Base-by-base conservation (phyloP, 2,113 vertebrate species). In the Malurus melanocephalus region DNA sequence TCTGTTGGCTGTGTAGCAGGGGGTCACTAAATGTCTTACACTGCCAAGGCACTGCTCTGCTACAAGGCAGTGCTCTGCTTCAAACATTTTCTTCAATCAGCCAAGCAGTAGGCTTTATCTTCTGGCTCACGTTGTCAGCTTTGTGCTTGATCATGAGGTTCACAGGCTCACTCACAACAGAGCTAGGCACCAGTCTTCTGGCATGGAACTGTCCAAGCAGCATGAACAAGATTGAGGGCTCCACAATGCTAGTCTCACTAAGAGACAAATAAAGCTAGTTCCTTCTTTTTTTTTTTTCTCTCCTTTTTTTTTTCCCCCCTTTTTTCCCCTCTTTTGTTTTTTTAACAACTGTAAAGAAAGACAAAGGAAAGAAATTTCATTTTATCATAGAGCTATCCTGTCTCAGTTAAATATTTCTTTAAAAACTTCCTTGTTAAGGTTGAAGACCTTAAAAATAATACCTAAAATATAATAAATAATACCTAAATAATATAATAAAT, bases 131-230 rank as follows among this genome's bases (percentile, higher is more conserved):
- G 13, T 21, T 69, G 53, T 93, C 64, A 69, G 30, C 59, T 96
- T 90, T 95, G 66, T 91, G 62, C 57, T 66, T 84, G 88, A 91
- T 57, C 73, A 28, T 71, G 83, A 89, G 43, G 93, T 84, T 85
- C 88, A 28, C n/a, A 85, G 61, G 52, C 32, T 88, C 95, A 40
- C 32, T 88, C 95, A 40, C 55, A 73, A 66, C 27, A 68, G 64
- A 77, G 59, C 46, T 67, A 48, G 72, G 48, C 65, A 53, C 60
- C 55, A 88, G 45, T 71, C 20, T 80, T 89, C 33, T 30, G 52
- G 18, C 21, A 23, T 24, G 8, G n/a, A 73, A 62, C n/a, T 57
- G 45, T 86, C 17, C 30, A 85, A 21, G 38, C 61, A 53, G 52
- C 61, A 94, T 1, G 0, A 88, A 76, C 10, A 71, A 33, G 40